A percentile compares a stretch with the other conserved stretches of the same genome.
These are phyloP conservation scores for Oncopeltus fasciatus DNA, from an alignment of 1,140 invertebrate genomes.

Conservation along the genomic window DNA sequence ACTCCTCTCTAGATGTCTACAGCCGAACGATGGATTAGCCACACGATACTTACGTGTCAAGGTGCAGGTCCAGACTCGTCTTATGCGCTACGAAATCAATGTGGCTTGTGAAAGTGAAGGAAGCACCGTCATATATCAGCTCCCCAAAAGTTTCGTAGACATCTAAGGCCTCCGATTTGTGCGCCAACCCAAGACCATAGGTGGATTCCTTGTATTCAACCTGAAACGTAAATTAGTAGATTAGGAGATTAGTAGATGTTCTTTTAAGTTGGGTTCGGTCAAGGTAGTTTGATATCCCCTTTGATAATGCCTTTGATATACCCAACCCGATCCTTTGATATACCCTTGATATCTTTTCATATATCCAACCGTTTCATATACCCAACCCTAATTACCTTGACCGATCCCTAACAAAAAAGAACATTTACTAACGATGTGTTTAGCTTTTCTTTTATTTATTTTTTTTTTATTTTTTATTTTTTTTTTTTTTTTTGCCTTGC, in stretches of 20 bases:
- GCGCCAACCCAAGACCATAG: constrained; percentile 43
- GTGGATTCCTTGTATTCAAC: constrained; percentile 44
- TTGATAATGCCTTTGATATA: background rate
- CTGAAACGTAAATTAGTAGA: constrained; percentile 29
- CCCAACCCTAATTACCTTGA: too few species aligned
- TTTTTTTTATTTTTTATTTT: too few species aligned
- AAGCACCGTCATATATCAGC: constrained; percentile 43
- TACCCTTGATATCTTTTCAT: background rate
- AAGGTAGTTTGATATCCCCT: background rate
- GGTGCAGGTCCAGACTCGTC: constrained; percentile 44
- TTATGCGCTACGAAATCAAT: constrained; percentile 30
- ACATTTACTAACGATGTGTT: too few species aligned
- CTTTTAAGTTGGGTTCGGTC: background rate
- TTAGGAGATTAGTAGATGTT: too few species aligned
- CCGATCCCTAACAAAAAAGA: too few species aligned
- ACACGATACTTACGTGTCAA: constrained; percentile 56
- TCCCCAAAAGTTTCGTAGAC: constrained; percentile 45
- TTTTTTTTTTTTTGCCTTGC: too few species aligned
- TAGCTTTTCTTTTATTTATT: too few species aligned
- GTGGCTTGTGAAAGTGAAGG: constrained; percentile 40
- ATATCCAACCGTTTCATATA: too few species aligned
- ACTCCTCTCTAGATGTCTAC: too few species aligned
- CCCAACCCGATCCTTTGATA: background rate
- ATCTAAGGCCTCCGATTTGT: constrained; percentile 37
- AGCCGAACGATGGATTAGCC: too few species aligned